Evolutionary conservation across 2,113 vertebrate genomes (phyloP), one percentile per base, ranked within the genome.

Genomic region (Rousettus leschenaultii): DNA sequence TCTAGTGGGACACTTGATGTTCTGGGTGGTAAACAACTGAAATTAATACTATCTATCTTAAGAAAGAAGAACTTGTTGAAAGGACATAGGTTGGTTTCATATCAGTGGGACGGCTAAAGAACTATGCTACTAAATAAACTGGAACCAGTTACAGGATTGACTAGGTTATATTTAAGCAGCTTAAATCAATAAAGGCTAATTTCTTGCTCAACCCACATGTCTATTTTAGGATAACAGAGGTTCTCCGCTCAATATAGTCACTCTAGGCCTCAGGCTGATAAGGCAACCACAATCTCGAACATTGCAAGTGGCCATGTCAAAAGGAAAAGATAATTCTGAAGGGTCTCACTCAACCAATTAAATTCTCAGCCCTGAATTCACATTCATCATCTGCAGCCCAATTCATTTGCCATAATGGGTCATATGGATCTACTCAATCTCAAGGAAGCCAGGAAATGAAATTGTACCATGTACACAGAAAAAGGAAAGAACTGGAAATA

Each of bases 181-280:
- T 93, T 94, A 86, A 86, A 57, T 91, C 83, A 96, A 91, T 89
- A 95, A 86, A 86, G 33, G 24, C 28, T 77, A 86, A 85, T 77
- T 85, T 96, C 59, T 97, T 95, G 55, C 74, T 95, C 61, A 95
- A 91, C 11, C 53, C 35, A 38, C 30, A 93, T 26, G 5, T 53
- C 28, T n/a, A 75, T 51, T 30, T 45, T 89, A 40, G 13, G 33
- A 45, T 89, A 43, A 63, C 24, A 89, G 40, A 93, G 33, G 11
- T 59, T 40, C 48, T 93, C 66, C 93, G 45, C 2, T 89, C 86
- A 53, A n/a, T 28, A 35, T 48, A 59, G 28, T 85, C 38, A 38
- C 3, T 16, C 2, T 38, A 18, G 8, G 16, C 21, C 53, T 12
- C 45, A 55, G 43, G 33, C 22, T 79, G 55, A 68, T 90, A 93